phyloP scores from a whole-genome alignment of 2,888 invertebrate species.

The Pachydiplax longipennis region DNA sequence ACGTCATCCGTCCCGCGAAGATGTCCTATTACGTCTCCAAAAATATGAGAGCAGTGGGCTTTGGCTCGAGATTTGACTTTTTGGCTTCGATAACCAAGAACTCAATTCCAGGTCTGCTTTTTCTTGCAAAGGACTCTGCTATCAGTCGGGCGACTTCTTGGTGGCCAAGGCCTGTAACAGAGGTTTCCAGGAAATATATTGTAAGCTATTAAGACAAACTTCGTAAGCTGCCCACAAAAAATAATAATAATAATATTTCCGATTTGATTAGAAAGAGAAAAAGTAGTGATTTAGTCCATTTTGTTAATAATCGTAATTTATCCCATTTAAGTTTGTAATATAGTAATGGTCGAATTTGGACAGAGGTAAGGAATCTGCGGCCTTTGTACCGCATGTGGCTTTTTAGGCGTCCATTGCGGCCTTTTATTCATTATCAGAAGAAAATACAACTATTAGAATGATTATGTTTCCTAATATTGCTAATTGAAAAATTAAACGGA shows the following conservation, averaged over 20 bases:
- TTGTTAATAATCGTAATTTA: too few species aligned
- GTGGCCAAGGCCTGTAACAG: constrained; percentile 78
- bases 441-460: too few species aligned
- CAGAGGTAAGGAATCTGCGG: too few species aligned
- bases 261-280: neutral
- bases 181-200: constrained; percentile 53
- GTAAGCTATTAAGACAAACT: too few species aligned
- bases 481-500: too few species aligned
- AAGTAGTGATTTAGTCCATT: too few species aligned
- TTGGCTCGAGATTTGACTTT: constrained; percentile 89
- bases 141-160: constrained; percentile 91
- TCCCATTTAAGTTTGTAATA: too few species aligned
- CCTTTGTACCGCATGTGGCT: too few species aligned
- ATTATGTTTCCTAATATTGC: too few species aligned
- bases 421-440: too few species aligned
- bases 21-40: constrained; percentile 81
- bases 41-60: constrained; percentile 89
- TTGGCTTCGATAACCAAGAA: constrained; percentile 93
- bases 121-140: constrained; percentile 91
- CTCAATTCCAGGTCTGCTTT: constrained; percentile 87
- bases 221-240: neutral
- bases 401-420: too few species aligned
- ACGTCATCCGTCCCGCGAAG: constrained; percentile 3
- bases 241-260: neutral
- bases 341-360: too few species aligned